phyloP scores from a whole-genome alignment of 1,140 invertebrate genomes.

The Papilio machaon region DNA sequence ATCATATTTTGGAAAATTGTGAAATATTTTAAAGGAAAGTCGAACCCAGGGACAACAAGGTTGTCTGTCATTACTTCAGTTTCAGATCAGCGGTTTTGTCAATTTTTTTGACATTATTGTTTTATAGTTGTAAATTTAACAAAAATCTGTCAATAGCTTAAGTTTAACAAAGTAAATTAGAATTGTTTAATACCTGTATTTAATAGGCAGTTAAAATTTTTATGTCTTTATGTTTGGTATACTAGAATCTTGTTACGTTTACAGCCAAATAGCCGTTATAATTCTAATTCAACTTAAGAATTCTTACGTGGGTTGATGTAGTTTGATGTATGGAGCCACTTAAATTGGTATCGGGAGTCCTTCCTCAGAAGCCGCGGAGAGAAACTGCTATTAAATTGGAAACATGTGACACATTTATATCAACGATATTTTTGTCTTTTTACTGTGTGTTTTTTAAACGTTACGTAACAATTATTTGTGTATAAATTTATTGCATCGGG shows the following conservation, averaged over 20 bases:
- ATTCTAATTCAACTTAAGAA: constrained; percentile 20
- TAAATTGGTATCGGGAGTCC: constrained; percentile 10
- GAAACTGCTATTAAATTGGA: constrained; percentile 23
- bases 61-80: no score
- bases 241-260: constrained; percentile 1
- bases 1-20: no score
- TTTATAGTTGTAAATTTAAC: no score
- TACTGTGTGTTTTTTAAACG: not conserved
- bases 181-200: not conserved
- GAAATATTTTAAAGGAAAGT: no score
- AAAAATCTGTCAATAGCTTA: no score
- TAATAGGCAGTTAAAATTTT: not conserved
- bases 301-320: constrained; percentile 22
- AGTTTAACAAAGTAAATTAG: not conserved
- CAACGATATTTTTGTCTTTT: constrained; percentile 15
- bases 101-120: no score
- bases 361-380: constrained; percentile 3
- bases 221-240: constrained; percentile 10
- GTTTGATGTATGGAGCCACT: constrained; percentile 20
- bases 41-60: no score
- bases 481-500: not conserved
- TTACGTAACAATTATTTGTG: constrained; percentile 11
- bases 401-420: constrained; percentile 22
- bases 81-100: no score
- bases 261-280: constrained; percentile 20